Conservation (phyloP, 2,888 invertebrate genomes). For the Harmothoe impar region DNA sequence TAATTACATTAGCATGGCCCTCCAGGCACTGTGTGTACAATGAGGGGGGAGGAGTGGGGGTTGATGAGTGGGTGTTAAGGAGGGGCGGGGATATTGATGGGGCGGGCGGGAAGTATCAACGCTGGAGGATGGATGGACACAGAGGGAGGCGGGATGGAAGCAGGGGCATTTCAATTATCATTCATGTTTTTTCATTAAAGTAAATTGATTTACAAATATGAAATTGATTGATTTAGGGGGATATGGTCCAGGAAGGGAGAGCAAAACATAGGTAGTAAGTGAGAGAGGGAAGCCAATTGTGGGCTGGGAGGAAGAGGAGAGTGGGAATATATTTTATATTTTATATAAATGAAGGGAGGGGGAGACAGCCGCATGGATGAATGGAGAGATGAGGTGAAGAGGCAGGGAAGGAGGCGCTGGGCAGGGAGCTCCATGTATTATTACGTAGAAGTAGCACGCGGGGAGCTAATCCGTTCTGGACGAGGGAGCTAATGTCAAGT, state of each 20-base stretch:
- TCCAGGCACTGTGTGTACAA: not conserved
- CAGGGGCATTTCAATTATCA: no score
- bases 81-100: not conserved
- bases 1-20: not conserved
- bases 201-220: no score
- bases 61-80: not conserved
- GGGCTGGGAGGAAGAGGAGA: not conserved
- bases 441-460: not conserved
- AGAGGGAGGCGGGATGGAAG: constrained; percentile 43
- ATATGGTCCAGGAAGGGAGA: no score
- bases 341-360: not conserved
- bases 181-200: no score
- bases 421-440: not conserved
- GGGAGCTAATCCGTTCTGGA: not conserved
- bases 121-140: not conserved
- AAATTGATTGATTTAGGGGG: no score
- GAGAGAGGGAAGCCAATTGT: not conserved
- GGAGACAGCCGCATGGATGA: not conserved
- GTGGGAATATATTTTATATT: no score
- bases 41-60: constrained; percentile 11
- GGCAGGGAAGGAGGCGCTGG: not conserved
- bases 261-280: not conserved
- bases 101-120: not conserved
- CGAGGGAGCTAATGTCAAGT: not conserved
- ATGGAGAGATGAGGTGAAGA: not conserved